These are phyloP conservation scores for Ailuropoda melanoleuca DNA, from an alignment of 2,113 vertebrate species.

Conservation along the genomic window DNA sequence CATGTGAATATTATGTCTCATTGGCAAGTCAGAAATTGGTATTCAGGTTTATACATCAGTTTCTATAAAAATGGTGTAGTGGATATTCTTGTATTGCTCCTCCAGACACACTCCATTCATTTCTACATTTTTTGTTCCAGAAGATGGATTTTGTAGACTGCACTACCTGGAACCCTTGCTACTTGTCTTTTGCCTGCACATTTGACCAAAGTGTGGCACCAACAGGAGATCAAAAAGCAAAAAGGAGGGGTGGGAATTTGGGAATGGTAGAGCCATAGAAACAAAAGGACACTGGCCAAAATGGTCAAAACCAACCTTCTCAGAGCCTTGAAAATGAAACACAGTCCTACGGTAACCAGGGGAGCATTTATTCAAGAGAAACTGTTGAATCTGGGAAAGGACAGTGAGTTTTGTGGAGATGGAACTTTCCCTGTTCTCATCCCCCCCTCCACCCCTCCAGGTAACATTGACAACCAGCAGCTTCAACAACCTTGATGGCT, in stretches of 20 bases:
- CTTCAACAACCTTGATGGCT: background rate
- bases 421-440: background rate
- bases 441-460: background rate
- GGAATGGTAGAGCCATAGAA: background rate
- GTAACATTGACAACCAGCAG: background rate
- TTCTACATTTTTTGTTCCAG: background rate
- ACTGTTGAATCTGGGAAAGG: background rate
- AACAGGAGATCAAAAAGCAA: background rate
- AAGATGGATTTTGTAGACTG: background rate
- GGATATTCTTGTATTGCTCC: background rate
- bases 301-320: background rate
- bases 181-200: background rate
- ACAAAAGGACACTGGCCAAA: background rate
- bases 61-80: background rate
- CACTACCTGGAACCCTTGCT: background rate
- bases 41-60: slow-evolving; percentile 16
- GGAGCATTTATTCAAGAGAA: background rate
- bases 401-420: background rate
- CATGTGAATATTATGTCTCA: slow-evolving; percentile 10
- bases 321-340: background rate
- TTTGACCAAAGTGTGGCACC: background rate
- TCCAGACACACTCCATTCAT: background rate
- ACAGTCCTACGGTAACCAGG: background rate
- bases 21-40: slow-evolving; percentile 22
- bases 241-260: background rate